Conservation (phyloP, 2,113 vertebrate species). For the Pongo pygmaeus region DNA sequence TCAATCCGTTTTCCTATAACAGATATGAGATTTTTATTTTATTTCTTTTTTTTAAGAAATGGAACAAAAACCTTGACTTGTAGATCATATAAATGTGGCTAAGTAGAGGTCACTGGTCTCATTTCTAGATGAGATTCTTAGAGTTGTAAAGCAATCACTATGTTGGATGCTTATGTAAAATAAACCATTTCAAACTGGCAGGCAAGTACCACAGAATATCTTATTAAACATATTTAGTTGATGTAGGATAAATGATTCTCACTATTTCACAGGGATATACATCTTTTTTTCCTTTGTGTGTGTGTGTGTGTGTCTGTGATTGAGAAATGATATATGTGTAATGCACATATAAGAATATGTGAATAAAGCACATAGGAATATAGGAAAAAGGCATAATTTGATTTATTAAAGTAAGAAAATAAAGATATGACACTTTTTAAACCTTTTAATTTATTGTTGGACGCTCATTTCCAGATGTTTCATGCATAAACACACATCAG, state of each 20-base stretch:
- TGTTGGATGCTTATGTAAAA: neutral
- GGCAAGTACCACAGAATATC: neutral
- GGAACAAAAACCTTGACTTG: neutral
- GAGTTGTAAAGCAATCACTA: neutral
- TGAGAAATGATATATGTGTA: neutral
- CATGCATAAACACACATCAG: neutral
- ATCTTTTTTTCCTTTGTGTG: neutral
- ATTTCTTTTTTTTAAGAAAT: neutral
- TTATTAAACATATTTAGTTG: constrained; percentile 5
- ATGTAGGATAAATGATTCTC: neutral
- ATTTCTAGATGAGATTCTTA: neutral
- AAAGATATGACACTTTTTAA: neutral
- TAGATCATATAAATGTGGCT: neutral
- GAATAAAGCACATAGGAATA: neutral
- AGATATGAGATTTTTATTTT: neutral
- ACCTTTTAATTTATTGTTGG: neutral
- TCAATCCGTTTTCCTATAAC: neutral
- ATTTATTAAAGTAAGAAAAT: neutral
- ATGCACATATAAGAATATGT: neutral
- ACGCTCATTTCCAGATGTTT: constrained; percentile 31
- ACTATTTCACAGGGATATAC: neutral
- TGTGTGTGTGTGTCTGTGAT: neutral
- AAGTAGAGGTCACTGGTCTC: neutral
- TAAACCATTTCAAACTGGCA: constrained; percentile 29
- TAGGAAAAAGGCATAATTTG: neutral